Percentiles rank a stretch among this genome's conserved stretches.
Conservation (phyloP, 2,888 invertebrate genomes). For the Nycteola revayana region DNA sequence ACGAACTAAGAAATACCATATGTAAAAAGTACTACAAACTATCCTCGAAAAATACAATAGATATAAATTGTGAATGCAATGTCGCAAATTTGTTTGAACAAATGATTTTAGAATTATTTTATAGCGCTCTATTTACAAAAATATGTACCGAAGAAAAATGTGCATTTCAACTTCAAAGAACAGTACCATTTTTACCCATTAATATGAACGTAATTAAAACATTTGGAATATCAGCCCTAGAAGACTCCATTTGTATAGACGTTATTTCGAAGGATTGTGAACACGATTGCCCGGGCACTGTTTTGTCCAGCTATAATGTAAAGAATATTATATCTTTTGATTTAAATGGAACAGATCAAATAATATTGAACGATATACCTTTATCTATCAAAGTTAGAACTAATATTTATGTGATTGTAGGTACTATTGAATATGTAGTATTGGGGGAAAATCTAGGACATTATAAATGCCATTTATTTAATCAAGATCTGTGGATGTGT, state of each 20-base stretch:
- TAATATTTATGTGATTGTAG: no score
- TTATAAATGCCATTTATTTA: no score
- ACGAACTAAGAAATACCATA: slow-evolving; percentile 13
- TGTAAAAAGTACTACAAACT: slow-evolving; percentile 12
- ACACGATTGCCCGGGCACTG: slow-evolving; percentile 13
- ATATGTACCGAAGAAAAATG: slow-evolving; percentile 14
- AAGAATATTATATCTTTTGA: slow-evolving; percentile 13
- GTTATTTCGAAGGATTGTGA: slow-evolving; percentile 12
- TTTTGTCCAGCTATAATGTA: slow-evolving; percentile 14
- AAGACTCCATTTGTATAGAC: slow-evolving; percentile 13
- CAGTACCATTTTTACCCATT: slow-evolving; percentile 13
- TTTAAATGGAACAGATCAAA: slow-evolving; percentile 14
- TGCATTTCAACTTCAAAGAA: slow-evolving; percentile 12
- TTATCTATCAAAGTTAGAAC: no score
- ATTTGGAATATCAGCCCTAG: slow-evolving; percentile 14
- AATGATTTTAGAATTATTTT: slow-evolving; percentile 12
- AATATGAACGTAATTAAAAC: slow-evolving; percentile 11
- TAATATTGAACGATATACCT: slow-evolving; percentile 12
- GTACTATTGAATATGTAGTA: no score
- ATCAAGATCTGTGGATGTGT: no score
- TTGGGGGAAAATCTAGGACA: no score
- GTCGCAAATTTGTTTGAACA: slow-evolving; percentile 12
- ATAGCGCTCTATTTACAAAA: slow-evolving; percentile 12
- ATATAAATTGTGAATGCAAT: slow-evolving; percentile 11
- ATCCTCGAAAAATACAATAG: slow-evolving; percentile 13